Conservation (phyloP, 2,113 vertebrate genomes). For the Pteronura brasiliensis region DNA sequence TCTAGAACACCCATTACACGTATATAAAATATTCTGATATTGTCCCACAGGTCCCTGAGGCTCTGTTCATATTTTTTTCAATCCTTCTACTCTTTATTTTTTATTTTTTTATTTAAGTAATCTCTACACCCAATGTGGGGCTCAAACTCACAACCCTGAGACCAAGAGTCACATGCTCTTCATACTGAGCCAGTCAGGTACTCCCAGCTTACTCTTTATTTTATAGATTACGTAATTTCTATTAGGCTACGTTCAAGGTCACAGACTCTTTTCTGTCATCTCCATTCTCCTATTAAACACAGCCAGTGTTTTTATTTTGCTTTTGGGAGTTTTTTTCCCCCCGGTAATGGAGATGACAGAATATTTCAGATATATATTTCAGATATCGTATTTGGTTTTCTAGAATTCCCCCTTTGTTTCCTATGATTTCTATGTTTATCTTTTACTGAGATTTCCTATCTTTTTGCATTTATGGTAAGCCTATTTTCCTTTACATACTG, state of each 20-base stretch:
- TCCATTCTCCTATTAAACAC: background rate
- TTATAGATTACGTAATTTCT: background rate
- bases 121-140: background rate
- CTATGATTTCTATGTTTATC: background rate
- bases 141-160: background rate
- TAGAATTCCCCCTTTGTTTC: background rate
- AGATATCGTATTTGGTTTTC: background rate
- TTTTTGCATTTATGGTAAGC: background rate
- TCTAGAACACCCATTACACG: too few relatives aligned
- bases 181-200: fast-evolving
- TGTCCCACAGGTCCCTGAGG: background rate
- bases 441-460: background rate
- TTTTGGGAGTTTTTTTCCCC: background rate
- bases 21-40: background rate
- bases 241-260: background rate
- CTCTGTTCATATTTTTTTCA: background rate
- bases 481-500: background rate
- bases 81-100: background rate
- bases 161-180: background rate
- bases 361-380: background rate
- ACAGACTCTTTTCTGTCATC: background rate
- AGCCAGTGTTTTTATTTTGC: background rate
- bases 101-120: background rate
- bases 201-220: background rate
- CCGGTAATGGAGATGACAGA: too few relatives aligned